A percentile compares a stretch with the other conserved stretches of the same genome.
These are phyloP conservation scores for Umimayanthus kanabou DNA, from an alignment of 92 coral and sea anemone genomes.

Conservation along the genomic window DNA sequence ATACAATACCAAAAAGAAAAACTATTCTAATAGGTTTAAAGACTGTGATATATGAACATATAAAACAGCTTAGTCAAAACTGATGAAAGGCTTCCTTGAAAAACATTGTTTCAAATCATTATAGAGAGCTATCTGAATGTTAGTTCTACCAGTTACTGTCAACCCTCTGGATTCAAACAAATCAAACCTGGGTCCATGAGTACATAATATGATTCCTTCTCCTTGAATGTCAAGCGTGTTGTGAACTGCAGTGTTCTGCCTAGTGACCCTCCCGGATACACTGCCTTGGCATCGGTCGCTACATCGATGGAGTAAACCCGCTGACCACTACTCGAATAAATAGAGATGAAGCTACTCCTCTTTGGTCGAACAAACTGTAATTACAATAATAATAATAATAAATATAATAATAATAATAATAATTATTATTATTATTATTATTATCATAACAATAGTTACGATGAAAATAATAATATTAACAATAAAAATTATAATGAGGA, in stretches of 20 bases:
- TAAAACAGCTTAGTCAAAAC: too few relatives aligned
- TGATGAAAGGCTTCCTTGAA: too few relatives aligned
- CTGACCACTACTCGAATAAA: slow-evolving; percentile 52
- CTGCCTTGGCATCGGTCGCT: slow-evolving; percentile 55
- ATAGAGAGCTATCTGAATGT: background rate
- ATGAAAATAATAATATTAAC: background rate
- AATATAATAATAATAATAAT: background rate
- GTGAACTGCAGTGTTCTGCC: slow-evolving; percentile 68
- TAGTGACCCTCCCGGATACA: slow-evolving; percentile 70
- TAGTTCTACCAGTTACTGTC: background rate
- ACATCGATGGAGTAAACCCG: slow-evolving; percentile 67
- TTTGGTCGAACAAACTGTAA: slow-evolving; percentile 73
- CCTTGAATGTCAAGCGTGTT: slow-evolving; percentile 54
- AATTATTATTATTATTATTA: background rate
- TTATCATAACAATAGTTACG: background rate
- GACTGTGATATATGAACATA: too few relatives aligned
- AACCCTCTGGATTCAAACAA: background rate
- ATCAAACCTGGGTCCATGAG: slow-evolving; percentile 72
- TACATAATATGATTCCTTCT: slow-evolving; percentile 69
- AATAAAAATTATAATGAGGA: background rate
- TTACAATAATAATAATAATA: background rate
- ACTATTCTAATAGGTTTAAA: too few relatives aligned
- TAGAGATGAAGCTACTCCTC: slow-evolving; percentile 62
- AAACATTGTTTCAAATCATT: too few relatives aligned
- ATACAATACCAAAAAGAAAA: too few relatives aligned